Conservation (phyloP, 37 sponge, comb jelly and placozoan genomes). For the Theonella swinhoei region DNA sequence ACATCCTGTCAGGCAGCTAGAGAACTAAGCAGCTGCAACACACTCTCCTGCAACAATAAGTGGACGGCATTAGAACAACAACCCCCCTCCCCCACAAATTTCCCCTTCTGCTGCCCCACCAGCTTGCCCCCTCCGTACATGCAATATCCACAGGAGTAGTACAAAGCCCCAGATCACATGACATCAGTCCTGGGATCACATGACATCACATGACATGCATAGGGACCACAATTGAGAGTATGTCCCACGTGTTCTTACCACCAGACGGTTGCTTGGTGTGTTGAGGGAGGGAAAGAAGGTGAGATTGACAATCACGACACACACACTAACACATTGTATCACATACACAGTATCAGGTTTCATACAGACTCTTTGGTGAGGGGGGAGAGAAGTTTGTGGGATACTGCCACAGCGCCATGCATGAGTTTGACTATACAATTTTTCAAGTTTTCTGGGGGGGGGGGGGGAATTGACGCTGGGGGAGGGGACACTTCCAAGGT, state of each 20-base stretch:
- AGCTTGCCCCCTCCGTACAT: not conserved
- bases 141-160: not conserved
- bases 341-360: not conserved
- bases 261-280: not conserved
- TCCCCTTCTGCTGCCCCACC: not conserved
- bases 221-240: too few species aligned
- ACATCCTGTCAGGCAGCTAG: too few species aligned
- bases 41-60: slow-evolving; percentile 7
- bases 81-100: slow-evolving; percentile 5
- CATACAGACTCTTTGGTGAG: not conserved
- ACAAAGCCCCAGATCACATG: not conserved
- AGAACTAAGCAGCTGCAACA: too few species aligned
- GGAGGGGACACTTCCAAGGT: too few species aligned
- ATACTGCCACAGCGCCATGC: too few species aligned
- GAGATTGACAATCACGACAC: not conserved
- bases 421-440: too few species aligned
- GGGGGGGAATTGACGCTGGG: too few species aligned
- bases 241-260: too few species aligned
- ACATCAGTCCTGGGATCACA: not conserved
- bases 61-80: slow-evolving; percentile 25
- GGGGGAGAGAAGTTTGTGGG: too few species aligned
- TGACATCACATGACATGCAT: not conserved
- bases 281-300: not conserved
- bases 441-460: too few species aligned
- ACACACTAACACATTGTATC: not conserved